Percentiles rank a stretch among this genome's conserved stretches.
Conservation (phyloP, 2,888 invertebrate species). For the Andrena bucephala region DNA sequence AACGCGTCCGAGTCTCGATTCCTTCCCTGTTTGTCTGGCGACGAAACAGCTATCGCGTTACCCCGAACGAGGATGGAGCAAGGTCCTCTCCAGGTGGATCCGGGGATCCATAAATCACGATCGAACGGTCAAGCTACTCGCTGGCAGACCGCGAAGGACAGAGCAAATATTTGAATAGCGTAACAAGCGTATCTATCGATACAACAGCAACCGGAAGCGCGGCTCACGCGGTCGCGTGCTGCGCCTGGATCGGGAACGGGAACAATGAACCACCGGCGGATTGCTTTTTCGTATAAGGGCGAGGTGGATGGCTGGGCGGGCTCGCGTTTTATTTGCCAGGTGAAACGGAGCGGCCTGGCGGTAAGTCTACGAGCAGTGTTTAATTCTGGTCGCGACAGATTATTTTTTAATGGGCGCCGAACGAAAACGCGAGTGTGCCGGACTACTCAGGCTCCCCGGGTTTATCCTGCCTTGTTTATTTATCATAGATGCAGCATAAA, state of each 20-base stretch:
- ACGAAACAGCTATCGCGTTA: not conserved
- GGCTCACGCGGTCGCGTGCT: slow-evolving; percentile 60
- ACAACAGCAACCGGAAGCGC: slow-evolving; percentile 65
- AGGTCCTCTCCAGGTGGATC: not conserved
- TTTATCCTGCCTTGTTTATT: not conserved
- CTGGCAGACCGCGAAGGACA: slow-evolving; percentile 16
- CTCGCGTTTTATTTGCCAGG: slow-evolving; percentile 22
- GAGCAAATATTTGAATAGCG: slow-evolving; percentile 67
- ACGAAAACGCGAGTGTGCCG: too few relatives aligned
- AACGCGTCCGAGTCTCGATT: not conserved
- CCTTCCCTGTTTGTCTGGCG: not conserved
- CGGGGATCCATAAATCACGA: slow-evolving; percentile 40
- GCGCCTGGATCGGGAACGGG: slow-evolving; percentile 55
- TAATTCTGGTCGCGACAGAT: not conserved
- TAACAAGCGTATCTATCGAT: slow-evolving; percentile 64
- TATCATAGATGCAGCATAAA: not conserved
- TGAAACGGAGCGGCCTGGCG: slow-evolving; percentile 27
- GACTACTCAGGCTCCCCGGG: too few relatives aligned
- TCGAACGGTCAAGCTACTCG: slow-evolving; percentile 38
- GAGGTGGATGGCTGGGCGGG: slow-evolving; percentile 41
- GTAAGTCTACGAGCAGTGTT: not conserved
- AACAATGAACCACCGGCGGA: slow-evolving; percentile 62
- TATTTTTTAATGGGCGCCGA: too few relatives aligned
- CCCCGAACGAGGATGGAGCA: too few relatives aligned
- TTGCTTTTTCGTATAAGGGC: slow-evolving; percentile 52